Conservation (phyloP, 1,140 invertebrate genomes). For the Drosophila santomea region DNA sequence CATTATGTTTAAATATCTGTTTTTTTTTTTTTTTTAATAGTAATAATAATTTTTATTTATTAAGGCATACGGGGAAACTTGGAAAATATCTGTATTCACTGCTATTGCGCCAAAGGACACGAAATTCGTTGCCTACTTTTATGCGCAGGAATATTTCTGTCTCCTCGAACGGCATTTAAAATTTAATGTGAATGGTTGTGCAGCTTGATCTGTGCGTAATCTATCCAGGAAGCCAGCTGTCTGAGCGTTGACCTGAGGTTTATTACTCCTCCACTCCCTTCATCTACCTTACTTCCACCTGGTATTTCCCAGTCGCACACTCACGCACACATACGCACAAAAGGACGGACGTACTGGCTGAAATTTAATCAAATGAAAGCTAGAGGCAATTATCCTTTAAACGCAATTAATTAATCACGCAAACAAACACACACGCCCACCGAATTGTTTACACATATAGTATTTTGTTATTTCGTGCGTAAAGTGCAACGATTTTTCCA, state of each 20-base stretch:
- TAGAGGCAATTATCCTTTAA: conserved; percentile 83
- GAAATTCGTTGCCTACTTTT: conserved; percentile 38
- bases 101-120: conserved; percentile 1
- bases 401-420: conserved; percentile 83
- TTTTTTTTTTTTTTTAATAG: too few relatives aligned
- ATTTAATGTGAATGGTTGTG: conserved; percentile 28
- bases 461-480: conserved; percentile 71
- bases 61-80: too few relatives aligned
- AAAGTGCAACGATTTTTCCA: conserved; percentile 58
- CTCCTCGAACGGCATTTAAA: conserved; percentile 23
- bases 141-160: conserved; percentile 32
- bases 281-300: neutral
- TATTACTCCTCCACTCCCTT: conserved; percentile 15
- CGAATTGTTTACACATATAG: conserved; percentile 45
- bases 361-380: conserved; percentile 83
- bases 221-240: conserved; percentile 64
- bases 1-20: neutral
- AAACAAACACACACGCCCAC: conserved; percentile 55
- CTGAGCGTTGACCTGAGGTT: conserved; percentile 66
- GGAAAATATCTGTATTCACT: neutral
- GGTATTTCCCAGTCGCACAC: conserved; percentile 4
- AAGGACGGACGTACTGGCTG: conserved; percentile 1
- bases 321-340: neutral
- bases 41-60: too few relatives aligned
- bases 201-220: conserved; percentile 31